Conservation (phyloP, 35 echinoderm and acorn worm genomes). For the Ptychodera flava region DNA sequence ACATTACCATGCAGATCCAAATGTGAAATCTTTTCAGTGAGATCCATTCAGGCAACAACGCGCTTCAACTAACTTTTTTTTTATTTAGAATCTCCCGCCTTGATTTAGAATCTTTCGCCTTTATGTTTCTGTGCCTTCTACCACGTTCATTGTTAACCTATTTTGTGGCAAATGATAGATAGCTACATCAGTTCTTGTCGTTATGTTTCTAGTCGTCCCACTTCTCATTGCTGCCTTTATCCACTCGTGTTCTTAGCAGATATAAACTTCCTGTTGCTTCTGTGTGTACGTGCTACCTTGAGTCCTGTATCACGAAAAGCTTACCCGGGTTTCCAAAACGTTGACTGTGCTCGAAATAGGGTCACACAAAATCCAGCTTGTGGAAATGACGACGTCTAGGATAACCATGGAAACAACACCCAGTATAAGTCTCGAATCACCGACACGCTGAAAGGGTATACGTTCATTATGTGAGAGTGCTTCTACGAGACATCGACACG, state of each 20-base stretch:
- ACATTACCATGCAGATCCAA: too few relatives aligned
- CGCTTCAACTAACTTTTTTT: too few relatives aligned
- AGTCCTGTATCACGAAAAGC: neutral
- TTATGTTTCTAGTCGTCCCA: neutral
- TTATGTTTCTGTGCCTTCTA: too few relatives aligned
- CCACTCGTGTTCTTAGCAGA: neutral
- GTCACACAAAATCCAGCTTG: neutral
- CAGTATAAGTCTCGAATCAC: constrained; percentile 2
- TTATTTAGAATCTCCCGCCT: too few relatives aligned
- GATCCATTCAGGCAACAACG: too few relatives aligned
- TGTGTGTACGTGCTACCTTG: neutral
- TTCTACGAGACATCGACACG: neutral
- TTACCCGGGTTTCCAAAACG: neutral
- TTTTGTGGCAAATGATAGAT: too few relatives aligned
- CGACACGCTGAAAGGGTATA: neutral
- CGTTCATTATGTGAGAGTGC: neutral
- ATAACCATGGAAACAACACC: constrained; percentile 14
- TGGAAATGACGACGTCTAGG: constrained; percentile 13
- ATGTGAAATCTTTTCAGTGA: too few relatives aligned
- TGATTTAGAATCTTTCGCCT: too few relatives aligned
- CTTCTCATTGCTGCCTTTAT: neutral
- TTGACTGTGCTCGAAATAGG: neutral
- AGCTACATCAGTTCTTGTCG: neutral
- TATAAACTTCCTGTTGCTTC: neutral
- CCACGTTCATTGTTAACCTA: too few relatives aligned